Conservation (phyloP, 2,888 invertebrate genomes). For the Caenorhabditis sp. region DNA sequence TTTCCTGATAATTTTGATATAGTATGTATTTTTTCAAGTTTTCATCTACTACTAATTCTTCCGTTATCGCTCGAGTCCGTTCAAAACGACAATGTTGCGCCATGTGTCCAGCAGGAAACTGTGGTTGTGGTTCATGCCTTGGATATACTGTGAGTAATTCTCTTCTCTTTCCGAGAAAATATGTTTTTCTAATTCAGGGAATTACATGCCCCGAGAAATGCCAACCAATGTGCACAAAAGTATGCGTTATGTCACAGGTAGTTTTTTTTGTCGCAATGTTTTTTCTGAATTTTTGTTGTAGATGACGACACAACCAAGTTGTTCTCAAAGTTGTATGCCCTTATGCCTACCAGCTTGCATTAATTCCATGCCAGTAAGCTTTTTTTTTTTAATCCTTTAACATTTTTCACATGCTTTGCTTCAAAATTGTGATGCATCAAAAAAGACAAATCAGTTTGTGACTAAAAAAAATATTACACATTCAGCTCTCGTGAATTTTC, state of each 20-base stretch:
- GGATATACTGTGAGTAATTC: slow-evolving; percentile 22
- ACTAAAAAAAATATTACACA: too few species aligned
- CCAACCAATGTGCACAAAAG: slow-evolving; percentile 54
- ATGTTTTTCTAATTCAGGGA: neutral
- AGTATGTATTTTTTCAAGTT: slow-evolving; percentile 3
- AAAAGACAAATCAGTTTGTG: too few species aligned
- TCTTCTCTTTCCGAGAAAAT: neutral
- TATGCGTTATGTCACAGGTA: slow-evolving; percentile 47
- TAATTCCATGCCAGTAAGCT: slow-evolving; percentile 33
- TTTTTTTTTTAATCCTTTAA: neutral
- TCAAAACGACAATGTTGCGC: slow-evolving; percentile 57
- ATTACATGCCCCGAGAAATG: slow-evolving; percentile 48
- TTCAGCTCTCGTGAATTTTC: neutral
- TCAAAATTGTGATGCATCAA: too few species aligned
- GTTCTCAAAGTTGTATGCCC: slow-evolving; percentile 51
- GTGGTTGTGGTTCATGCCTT: slow-evolving; percentile 55
- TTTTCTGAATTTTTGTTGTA: neutral
- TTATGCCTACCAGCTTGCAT: slow-evolving; percentile 50
- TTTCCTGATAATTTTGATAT: neutral
- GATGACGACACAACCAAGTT: slow-evolving; percentile 16
- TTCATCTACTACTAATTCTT: slow-evolving; percentile 7
- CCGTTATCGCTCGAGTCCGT: slow-evolving; percentile 32
- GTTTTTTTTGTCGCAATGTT: neutral
- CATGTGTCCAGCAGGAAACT: slow-evolving; percentile 48
- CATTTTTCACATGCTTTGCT: neutral